Conservation (phyloP, 1,140 invertebrate genomes). For the Scaptomyza graminum region DNA sequence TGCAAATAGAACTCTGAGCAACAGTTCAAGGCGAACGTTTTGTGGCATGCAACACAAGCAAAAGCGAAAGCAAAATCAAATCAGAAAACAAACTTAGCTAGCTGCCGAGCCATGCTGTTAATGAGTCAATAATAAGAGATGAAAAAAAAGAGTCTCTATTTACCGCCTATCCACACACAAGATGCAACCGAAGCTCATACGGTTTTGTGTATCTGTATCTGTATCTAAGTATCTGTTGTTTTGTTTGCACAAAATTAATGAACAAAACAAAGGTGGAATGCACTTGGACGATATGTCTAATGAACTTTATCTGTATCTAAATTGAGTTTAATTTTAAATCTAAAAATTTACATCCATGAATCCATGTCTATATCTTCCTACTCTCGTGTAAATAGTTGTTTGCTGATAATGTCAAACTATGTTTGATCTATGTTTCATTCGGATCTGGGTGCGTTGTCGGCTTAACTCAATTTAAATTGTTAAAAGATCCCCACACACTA, state of each 20-base stretch:
- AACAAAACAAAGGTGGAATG: too few species aligned
- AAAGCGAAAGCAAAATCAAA: not conserved
- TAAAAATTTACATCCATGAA: too few species aligned
- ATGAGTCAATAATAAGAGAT: slow-evolving; percentile 34
- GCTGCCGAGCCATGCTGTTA: slow-evolving; percentile 20
- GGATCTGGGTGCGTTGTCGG: too few species aligned
- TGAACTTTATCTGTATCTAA: too few species aligned
- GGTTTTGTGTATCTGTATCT: slow-evolving; percentile 5
- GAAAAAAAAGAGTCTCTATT: slow-evolving; percentile 13
- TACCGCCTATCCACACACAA: slow-evolving; percentile 19
- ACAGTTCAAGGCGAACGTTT: slow-evolving; percentile 29
- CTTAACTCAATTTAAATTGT: too few species aligned
- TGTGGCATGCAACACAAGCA: slow-evolving; percentile 11
- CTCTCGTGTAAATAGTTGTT: too few species aligned
- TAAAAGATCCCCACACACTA: too few species aligned
- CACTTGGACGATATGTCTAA: too few species aligned
- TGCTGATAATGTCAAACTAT: too few species aligned
- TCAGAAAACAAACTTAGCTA: slow-evolving; percentile 8
- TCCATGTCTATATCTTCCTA: too few species aligned
- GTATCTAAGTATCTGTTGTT: not conserved
- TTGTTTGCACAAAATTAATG: not conserved
- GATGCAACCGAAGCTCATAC: not conserved
- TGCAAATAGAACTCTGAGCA: slow-evolving; percentile 18
- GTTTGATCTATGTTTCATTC: too few species aligned
- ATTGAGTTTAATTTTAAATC: too few species aligned